phyloP scores from a whole-genome alignment of 2,113 vertebrate species.

The Thymallus thymallus region DNA sequence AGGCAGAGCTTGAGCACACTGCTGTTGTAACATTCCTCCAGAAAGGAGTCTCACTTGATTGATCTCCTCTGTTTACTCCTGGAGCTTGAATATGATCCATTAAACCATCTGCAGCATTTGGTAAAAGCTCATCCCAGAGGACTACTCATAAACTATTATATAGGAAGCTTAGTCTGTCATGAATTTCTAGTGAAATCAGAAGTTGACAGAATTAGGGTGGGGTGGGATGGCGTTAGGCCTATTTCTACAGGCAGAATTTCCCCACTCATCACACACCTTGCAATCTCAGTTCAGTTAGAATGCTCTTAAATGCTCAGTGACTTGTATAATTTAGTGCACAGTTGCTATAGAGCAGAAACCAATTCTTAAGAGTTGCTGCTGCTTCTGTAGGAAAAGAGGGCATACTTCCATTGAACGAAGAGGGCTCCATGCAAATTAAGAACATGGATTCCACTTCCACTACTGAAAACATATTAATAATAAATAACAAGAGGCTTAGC shows the following conservation, averaged over 20 bases:
- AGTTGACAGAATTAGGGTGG: background rate
- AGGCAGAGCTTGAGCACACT: background rate
- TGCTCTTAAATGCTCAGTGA: background rate
- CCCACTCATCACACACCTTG: background rate
- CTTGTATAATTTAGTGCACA: background rate
- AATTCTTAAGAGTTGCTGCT: background rate
- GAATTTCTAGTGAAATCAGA: background rate
- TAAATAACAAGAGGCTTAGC: background rate
- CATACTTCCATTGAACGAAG: background rate
- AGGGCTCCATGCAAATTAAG: slow-evolving; percentile 21
- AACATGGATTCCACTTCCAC: slow-evolving; percentile 9
- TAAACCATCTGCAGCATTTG: background rate
- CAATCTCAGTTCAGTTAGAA: background rate
- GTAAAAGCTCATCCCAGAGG: background rate
- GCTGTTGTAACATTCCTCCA: background rate
- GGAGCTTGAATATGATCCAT: background rate
- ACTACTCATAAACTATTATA: background rate
- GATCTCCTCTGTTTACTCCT: background rate
- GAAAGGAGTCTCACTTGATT: background rate
- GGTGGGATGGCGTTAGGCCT: background rate
- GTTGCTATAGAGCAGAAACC: background rate
- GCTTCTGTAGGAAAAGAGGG: background rate
- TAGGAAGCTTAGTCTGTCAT: background rate
- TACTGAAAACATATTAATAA: slow-evolving; percentile 11
- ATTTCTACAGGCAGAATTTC: background rate